Base-by-base conservation (phyloP, 2,888 invertebrate species). In the Drosophila kambysellisi region DNA sequence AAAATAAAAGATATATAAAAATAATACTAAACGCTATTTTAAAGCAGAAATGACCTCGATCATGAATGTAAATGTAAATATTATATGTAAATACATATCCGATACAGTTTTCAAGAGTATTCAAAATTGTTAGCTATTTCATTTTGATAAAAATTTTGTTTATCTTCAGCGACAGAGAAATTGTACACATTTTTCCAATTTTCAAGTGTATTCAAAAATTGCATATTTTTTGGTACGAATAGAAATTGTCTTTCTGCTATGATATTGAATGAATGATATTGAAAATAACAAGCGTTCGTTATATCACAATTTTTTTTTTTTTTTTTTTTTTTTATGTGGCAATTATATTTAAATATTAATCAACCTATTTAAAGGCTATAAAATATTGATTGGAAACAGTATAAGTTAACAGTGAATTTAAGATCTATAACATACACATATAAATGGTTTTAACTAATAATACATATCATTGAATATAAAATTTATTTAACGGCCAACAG, bases 31-130 rank as follows among this genome's bases (percentile, higher is more conserved):
- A n/a, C 52, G 46, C 7, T 35, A 51, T 15, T 52, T 37, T 32
- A 68, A 29, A 39, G 20, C 33, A 9, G 1, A 4, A n/a, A 9
- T 15, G 48, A 56, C 67, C 48, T 53, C 37, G 53, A 37, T 35
- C 66, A 43, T 67, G 68, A 68, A 52, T 35, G 25, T 25, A n/a
- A 25, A 46, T 43, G 9, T 33, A 6, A 11, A 4, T 30, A 43
- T 35, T 17, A 17, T 20, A 11, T 17, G 15, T 4, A 20, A 4
- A 41, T n/a, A 5, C 3, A 25, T 15, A 25, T 46, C 29, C 46
- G 5, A 15, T 33, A 12, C 15, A 20, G 33, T 33, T 1, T 25
- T 46, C 46, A 15, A 15, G 12, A 15, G 12, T 46, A 7, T 46
- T 15, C 7, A 0, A 25, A 2, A 46, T 4, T 15, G 4, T 25